Percentiles rank a stretch among this genome's conserved stretches.
These are phyloP conservation scores for Platysternon megacephalum DNA, from an alignment of 2,113 vertebrate genomes.

Conservation along the genomic window DNA sequence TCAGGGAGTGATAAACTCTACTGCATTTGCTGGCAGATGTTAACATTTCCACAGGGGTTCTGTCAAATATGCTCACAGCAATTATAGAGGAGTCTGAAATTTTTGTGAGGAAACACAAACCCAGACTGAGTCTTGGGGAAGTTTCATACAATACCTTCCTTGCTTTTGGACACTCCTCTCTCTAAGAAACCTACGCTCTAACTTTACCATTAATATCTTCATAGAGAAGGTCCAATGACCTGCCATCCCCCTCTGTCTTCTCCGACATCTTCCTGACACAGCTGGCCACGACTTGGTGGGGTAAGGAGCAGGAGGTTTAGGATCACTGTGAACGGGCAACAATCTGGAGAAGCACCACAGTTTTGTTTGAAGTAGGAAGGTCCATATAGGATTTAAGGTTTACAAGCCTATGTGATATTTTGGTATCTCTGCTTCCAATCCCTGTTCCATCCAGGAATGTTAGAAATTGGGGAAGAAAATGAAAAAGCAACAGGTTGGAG, in stretches of 20 bases:
- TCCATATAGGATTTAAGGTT: background rate
- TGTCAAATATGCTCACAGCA: background rate
- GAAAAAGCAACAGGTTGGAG: background rate
- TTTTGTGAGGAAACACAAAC: background rate
- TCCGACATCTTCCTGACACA: background rate
- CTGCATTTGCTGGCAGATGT: background rate
- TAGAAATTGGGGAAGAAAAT: background rate
- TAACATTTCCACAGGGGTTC: background rate
- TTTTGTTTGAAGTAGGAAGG: background rate
- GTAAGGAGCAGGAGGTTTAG: background rate
- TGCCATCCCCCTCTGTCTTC: fast-evolving
- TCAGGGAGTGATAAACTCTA: background rate
- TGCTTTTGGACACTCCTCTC: background rate
- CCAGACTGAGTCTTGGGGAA: background rate
- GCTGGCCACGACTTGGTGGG: background rate
- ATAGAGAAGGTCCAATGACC: background rate
- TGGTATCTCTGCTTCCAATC: background rate
- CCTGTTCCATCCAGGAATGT: background rate
- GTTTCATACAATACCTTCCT: background rate
- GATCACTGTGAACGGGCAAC: background rate
- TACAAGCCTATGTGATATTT: background rate
- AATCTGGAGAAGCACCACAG: background rate
- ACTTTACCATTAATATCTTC: background rate
- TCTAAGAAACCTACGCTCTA: background rate
- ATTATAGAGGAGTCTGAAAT: background rate